A percentile compares a stretch with the other conserved stretches of the same genome.
Evolutionary conservation across 2,113 vertebrate species (phyloP).

Genomic region (Ahaetulla prasina): DNA sequence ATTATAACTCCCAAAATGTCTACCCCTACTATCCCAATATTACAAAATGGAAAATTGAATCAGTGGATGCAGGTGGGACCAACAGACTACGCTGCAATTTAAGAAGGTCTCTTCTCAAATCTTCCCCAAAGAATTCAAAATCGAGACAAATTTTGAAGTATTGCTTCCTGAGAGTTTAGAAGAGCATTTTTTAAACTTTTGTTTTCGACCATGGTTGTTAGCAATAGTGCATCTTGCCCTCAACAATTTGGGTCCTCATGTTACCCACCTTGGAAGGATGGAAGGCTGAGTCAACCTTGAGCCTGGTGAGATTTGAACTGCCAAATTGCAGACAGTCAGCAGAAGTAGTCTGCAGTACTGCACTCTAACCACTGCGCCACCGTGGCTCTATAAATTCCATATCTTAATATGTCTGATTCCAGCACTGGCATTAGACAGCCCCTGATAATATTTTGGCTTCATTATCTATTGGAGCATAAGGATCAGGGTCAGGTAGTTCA

Average conservation of each 20-base stretch:
- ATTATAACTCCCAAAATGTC: not conserved
- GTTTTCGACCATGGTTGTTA: not conserved
- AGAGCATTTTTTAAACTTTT: not conserved
- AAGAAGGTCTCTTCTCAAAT: not conserved
- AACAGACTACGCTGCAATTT: not conserved
- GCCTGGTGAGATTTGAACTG: too few relatives aligned
- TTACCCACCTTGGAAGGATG: too few relatives aligned
- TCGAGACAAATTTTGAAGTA: not conserved
- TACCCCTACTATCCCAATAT: too few relatives aligned
- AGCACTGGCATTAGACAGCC: rapidly evolving
- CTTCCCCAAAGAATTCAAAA: not conserved
- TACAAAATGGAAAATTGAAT: not conserved
- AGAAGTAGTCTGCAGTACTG: too few relatives aligned
- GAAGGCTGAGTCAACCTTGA: too few relatives aligned
- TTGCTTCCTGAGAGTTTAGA: too few relatives aligned
- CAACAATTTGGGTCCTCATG: too few relatives aligned
- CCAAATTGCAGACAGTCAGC: too few relatives aligned
- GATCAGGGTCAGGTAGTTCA: not conserved
- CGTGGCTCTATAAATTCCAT: not conserved
- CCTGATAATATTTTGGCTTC: not conserved
- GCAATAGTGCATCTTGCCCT: not conserved
- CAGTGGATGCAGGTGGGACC: not conserved
- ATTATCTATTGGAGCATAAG: not conserved
- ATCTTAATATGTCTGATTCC: not conserved
- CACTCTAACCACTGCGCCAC: too few relatives aligned